Evolutionary conservation across 1,140 invertebrate species (phyloP), one percentile per base, ranked within the genome.

Genomic region (Ips typographus): DNA sequence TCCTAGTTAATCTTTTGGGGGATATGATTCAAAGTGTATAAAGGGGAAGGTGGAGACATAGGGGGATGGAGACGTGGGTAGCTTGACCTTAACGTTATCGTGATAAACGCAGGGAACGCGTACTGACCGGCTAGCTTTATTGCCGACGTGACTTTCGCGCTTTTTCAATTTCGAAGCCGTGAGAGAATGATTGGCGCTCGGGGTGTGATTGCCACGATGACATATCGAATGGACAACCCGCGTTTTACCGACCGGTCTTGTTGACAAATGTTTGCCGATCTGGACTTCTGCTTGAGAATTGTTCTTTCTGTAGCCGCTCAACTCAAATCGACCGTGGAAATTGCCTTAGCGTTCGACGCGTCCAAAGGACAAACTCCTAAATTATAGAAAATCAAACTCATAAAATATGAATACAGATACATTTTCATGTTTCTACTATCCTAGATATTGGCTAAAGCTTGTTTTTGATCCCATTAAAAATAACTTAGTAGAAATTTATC

Each of bases 191-290:
- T 79, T 79, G 79, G 78, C 78, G 78, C 79, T 79, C 67, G 73
- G 78, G 78, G 79, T 79, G 77, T 77, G 77, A 80, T 79, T 80
- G 78, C 75, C 77, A 75, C 77, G 77, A 79, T 80, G 79, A 79
- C 79, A 75, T 80, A 79, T 79, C 75, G 79, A 77, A 76, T 73
- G 74, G 77, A 79, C 77, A 78, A 71, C 65, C 72, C 74, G 73
- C 74, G 73, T 75, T 78, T 77, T 75, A 74, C 75, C 75, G 74
- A 76, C 73, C 74, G 74, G 72, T 76, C 74, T 72, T 75, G 75
- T 77, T 79, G 77, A 79, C 75, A 79, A 79, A 79, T 77, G 77
- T 76, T 76, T 72, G 70, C 61, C 74, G 65, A 72, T 77, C 73
- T 75, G 68, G 73, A 70, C 51, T 42, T 22, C 55, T 47, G 22